Evolutionary conservation across 1,140 invertebrate genomes (phyloP).

Genomic region (Procambarus virginalis): DNA sequence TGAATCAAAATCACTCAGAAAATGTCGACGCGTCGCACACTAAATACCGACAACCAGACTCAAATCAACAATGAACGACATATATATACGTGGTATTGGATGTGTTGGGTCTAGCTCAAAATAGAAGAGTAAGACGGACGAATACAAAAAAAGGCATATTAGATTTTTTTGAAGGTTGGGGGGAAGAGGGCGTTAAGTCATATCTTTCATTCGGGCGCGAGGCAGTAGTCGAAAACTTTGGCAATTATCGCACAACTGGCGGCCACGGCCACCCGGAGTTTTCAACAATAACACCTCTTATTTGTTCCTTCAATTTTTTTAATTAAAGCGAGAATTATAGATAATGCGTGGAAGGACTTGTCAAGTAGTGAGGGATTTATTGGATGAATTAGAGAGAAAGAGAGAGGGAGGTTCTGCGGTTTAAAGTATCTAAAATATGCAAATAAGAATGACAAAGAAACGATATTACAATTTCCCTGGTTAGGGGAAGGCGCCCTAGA

Average conservation of each 20-base stretch:
- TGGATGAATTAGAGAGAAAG: neutral
- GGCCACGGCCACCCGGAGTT: neutral
- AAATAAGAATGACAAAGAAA: too few species aligned
- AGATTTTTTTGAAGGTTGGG: neutral
- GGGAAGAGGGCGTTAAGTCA: neutral
- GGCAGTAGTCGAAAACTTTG: constrained; percentile 8
- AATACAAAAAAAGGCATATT: neutral
- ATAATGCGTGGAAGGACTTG: neutral
- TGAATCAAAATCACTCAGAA: too few species aligned
- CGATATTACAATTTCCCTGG: too few species aligned
- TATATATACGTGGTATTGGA: too few species aligned
- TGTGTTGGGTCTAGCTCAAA: neutral
- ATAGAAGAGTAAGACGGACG: neutral
- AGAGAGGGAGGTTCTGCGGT: neutral
- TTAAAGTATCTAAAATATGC: too few species aligned
- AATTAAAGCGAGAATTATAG: neutral
- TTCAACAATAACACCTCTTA: neutral
- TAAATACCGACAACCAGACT: too few species aligned
- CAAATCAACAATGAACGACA: too few species aligned
- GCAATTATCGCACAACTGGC: constrained; percentile 8
- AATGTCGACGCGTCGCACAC: too few species aligned
- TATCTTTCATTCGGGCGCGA: neutral
- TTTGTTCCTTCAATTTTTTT: constrained; percentile 16
- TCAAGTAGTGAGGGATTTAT: neutral
- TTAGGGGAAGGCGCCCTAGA: too few species aligned